phyloP scores from a whole-genome alignment of 2,888 invertebrate species.

The Drosophila hawaiiensis region DNA sequence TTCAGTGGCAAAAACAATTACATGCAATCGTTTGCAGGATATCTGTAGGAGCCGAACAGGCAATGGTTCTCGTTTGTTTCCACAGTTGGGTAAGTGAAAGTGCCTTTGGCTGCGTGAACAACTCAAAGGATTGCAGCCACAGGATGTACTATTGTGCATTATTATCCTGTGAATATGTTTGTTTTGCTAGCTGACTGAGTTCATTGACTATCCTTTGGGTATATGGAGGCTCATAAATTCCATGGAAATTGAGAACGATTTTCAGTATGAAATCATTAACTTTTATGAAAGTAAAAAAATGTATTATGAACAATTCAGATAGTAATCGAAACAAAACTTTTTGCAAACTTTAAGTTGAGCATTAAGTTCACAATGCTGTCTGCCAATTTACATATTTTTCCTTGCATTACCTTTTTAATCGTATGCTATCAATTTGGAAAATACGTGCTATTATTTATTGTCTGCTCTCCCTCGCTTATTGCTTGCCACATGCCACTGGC shows the following conservation, averaged over 20 bases:
- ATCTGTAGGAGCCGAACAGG: conserved; percentile 10
- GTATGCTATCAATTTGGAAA: background rate
- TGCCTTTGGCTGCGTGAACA: conserved; percentile 27
- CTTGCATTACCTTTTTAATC: background rate
- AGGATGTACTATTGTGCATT: conserved; percentile 21
- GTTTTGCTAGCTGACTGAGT: conserved; percentile 20
- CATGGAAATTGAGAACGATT: background rate
- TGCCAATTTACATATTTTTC: background rate
- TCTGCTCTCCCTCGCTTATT: background rate
- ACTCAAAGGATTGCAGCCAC: conserved; percentile 17
- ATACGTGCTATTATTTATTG: conserved; percentile 34
- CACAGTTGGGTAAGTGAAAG: conserved; percentile 40
- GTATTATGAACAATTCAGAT: background rate
- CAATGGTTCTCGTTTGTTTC: conserved; percentile 18
- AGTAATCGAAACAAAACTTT: background rate
- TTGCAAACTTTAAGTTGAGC: background rate
- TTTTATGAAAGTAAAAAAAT: background rate
- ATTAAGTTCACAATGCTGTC: background rate
- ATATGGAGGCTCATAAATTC: background rate
- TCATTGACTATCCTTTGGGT: conserved; percentile 37
- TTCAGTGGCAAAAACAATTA: conserved; percentile 15
- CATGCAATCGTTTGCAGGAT: conserved; percentile 15
- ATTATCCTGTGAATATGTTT: conserved; percentile 15
- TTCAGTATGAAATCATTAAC: background rate
- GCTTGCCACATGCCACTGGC: conserved; percentile 1